Evolutionary conservation across 1,140 invertebrate genomes (phyloP).

Genomic region (Heliconius himera): DNA sequence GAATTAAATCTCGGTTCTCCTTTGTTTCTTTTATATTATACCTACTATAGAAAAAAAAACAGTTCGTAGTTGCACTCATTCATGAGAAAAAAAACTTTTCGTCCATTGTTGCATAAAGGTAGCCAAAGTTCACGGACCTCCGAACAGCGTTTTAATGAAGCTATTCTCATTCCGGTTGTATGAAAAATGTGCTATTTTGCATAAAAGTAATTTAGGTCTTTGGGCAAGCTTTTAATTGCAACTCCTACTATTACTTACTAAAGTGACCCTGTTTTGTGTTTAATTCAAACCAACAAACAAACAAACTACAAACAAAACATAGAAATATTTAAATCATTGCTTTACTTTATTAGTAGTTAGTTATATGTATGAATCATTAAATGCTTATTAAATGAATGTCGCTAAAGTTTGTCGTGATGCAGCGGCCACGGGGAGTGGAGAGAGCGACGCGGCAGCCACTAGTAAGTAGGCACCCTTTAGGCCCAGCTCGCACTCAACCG

Average conservation of each 20-base stretch:
- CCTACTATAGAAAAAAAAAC: constrained; percentile 7
- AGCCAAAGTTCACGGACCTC: constrained; percentile 22
- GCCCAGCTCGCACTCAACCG: constrained; percentile 34
- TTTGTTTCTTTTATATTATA: constrained; percentile 20
- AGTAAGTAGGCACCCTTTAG: constrained; percentile 41
- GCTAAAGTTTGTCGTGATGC: constrained; percentile 41
- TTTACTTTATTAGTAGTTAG: background rate
- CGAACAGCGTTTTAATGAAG: constrained; percentile 21
- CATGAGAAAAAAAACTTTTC: constrained; percentile 22
- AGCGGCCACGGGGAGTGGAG: constrained; percentile 29
- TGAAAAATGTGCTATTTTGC: constrained; percentile 1
- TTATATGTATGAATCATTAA: background rate
- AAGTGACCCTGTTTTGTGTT: background rate
- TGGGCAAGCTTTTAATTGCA: constrained; percentile 12
- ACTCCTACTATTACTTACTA: no score
- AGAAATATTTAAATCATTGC: background rate
- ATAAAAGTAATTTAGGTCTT: constrained; percentile 4
- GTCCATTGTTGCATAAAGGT: constrained; percentile 27
- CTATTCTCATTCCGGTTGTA: constrained; percentile 15
- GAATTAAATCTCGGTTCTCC: constrained; percentile 8
- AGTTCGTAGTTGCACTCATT: constrained; percentile 22
- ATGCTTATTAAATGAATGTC: constrained; percentile 23
- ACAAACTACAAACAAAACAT: background rate
- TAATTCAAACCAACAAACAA: background rate
- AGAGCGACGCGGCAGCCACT: constrained; percentile 27